Percentiles rank a stretch among this genome's conserved stretches.
Conservation (phyloP, 2,797 vertebrate genomes). For the Channallabes apus region DNA sequence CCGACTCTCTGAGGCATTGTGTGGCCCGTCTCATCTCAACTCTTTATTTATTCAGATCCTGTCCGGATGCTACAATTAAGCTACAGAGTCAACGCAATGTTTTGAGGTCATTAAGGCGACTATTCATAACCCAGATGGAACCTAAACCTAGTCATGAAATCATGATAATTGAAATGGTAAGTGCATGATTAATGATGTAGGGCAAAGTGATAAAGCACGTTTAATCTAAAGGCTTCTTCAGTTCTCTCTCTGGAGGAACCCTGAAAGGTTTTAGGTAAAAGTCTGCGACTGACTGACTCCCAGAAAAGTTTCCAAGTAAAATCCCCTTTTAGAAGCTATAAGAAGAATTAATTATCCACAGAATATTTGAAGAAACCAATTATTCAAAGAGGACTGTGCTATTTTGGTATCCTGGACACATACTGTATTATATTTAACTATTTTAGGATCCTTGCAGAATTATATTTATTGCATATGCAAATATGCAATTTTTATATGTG, state of each 20-base stretch:
- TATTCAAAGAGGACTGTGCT: neutral
- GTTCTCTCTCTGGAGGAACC: neutral
- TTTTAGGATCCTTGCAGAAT: neutral
- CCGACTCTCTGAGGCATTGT: neutral
- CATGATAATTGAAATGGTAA: neutral
- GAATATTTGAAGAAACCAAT: neutral
- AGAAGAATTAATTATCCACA: neutral
- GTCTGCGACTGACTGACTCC: neutral
- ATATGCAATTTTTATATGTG: too few species aligned
- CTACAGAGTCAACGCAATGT: neutral
- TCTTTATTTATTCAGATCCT: constrained; percentile 6
- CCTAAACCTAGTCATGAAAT: neutral
- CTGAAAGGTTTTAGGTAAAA: neutral
- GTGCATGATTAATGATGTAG: neutral
- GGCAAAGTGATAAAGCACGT: neutral
- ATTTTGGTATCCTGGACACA: neutral
- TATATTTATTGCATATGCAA: neutral
- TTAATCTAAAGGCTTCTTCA: neutral
- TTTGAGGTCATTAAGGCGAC: neutral
- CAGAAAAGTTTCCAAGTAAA: neutral
- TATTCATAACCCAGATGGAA: neutral
- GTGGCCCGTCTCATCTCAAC: neutral
- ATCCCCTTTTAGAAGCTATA: neutral
- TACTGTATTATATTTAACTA: neutral
- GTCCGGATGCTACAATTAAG: neutral